Evolutionary conservation across 2,797 vertebrate genomes (phyloP), one percentile per base, ranked within the genome.

Genomic region (Tadarida brasiliensis): DNA sequence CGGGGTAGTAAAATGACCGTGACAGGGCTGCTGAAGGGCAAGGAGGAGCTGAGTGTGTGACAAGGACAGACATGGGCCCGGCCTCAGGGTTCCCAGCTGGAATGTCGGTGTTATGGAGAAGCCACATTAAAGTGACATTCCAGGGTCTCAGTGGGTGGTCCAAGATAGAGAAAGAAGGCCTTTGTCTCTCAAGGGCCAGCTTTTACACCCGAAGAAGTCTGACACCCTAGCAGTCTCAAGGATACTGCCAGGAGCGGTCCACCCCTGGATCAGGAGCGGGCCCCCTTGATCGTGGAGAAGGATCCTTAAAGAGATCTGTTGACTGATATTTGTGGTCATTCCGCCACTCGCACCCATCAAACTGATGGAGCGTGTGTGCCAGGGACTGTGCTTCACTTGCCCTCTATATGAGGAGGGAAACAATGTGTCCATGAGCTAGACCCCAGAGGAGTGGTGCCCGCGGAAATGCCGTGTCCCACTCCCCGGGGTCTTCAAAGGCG

Each of bases 361-460:
- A 59, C 59, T 84, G 94, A 87, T 73, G 56, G 94, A 67, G 67
- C 83, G 54, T n/a, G 7, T 20, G 49, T 77, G 56, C 61, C 71
- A 39, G 91, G 56, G 91, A 51, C 76, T 63, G 49, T 68, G 85
- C 91, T 89, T 95, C 87, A 78, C 44, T 87, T 91, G 47, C 74
- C 47, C 12, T 78, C 82, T 84, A 87, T 94, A 85, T 90, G 86
- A 88, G 56, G 59, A 87, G 33, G n/a, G 14, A 71, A 87, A 94
- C 88, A 39, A 70, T 61, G 4, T 87, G 77, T 85, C 71, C 26
- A 28, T 28, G 24, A 81, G 61, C 33, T 26, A 30, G 83, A 88
- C 78, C 77, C 56, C 61, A 47, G 26, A 0, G n/a, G n/a, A n/a
- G n/a, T n/a, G n/a, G n/a, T 30, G 14, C 51, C 24, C 82, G 63